phyloP scores from a whole-genome alignment of 1,140 invertebrate genomes.

The Pollicipes pollicipes region DNA sequence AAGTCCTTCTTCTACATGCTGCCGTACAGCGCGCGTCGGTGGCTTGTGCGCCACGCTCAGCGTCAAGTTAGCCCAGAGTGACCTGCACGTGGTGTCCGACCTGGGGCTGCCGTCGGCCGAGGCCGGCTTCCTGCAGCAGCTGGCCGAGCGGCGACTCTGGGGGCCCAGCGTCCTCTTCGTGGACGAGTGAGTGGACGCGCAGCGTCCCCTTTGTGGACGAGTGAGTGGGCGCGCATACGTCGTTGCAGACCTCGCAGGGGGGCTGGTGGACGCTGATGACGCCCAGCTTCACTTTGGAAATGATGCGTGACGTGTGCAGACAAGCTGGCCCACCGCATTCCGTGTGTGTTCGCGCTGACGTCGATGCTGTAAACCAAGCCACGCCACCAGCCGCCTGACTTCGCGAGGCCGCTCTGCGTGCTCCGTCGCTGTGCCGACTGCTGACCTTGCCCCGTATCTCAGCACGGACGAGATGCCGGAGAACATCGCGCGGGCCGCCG shows the following conservation, averaged over 20 bases:
- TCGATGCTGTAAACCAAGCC: no score
- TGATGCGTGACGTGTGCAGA: no score
- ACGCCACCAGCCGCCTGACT: no score
- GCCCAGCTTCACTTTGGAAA: no score
- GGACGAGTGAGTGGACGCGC: conserved; percentile 67
- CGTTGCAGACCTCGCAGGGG: no score
- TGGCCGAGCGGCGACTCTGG: conserved; percentile 73
- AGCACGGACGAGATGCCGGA: conserved; percentile 66
- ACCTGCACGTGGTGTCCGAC: conserved; percentile 75
- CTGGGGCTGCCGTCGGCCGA: conserved; percentile 73
- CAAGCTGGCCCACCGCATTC: no score
- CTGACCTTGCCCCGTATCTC: conserved; percentile 35
- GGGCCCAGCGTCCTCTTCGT: conserved; percentile 87
- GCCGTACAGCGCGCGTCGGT: conserved; percentile 48
- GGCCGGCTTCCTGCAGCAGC: conserved; percentile 51
- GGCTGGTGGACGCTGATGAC: no score
- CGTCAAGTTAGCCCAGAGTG: conserved; percentile 80
- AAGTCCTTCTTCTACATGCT: conserved; percentile 85
- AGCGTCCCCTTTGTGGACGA: no score
- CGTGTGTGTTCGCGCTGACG: no score
- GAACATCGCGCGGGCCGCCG: conserved; percentile 64
- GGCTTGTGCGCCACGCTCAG: conserved; percentile 70
- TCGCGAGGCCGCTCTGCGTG: no score
- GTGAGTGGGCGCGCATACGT: no score
- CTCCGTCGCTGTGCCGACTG: no score